Evolutionary conservation across 2,888 invertebrate species (phyloP).

Genomic region (Agapostemon virescens): DNA sequence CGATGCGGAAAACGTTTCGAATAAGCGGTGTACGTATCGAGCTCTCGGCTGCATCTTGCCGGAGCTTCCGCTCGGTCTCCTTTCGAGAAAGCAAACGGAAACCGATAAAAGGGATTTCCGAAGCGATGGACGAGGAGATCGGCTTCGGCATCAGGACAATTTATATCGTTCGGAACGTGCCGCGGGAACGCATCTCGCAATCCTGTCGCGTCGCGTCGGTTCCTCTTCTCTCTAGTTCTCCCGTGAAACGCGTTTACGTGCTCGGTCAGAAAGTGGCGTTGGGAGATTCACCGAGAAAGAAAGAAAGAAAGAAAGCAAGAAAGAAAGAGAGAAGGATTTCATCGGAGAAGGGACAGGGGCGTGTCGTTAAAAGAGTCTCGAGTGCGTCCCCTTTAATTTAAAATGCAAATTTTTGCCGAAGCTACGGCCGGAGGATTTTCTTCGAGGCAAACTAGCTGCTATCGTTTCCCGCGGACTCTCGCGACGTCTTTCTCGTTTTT

Average conservation of each 20-base stretch:
- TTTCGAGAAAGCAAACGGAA: background rate
- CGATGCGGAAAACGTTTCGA: background rate
- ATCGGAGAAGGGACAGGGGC: background rate
- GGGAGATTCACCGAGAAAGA: background rate
- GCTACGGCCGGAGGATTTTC: slow-evolving; percentile 9
- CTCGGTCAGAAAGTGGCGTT: background rate
- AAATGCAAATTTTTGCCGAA: slow-evolving; percentile 55
- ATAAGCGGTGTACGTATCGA: background rate
- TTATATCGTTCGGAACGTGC: background rate
- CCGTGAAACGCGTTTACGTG: slow-evolving; percentile 21
- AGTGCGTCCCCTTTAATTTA: slow-evolving; percentile 48
- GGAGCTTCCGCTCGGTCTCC: background rate
- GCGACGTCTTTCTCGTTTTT: background rate
- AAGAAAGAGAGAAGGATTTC: slow-evolving; percentile 12
- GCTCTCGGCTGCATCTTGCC: background rate
- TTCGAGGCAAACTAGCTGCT: background rate
- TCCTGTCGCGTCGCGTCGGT: background rate
- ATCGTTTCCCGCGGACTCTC: background rate
- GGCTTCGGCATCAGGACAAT: background rate
- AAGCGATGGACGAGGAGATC: background rate
- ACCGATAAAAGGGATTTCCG: slow-evolving; percentile 1
- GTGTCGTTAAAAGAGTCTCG: slow-evolving; percentile 39
- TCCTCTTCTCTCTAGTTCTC: background rate
- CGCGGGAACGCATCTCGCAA: slow-evolving; percentile 6
- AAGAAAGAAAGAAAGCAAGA: background rate